Conservation (phyloP, 2,888 invertebrate species). For the Cantharis lateralis region DNA sequence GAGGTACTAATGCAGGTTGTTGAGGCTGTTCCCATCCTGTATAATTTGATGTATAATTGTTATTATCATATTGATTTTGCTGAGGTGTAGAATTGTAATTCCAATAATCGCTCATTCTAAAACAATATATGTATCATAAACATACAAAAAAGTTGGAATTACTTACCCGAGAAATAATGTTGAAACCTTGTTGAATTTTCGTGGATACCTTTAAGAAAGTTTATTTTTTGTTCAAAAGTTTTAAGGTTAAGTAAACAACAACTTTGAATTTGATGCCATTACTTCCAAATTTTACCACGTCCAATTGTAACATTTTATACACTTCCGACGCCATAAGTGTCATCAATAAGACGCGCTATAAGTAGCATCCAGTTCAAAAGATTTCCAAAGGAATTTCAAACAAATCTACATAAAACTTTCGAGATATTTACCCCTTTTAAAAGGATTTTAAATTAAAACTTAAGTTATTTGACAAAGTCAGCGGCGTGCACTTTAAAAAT, state of each 20-base stretch:
- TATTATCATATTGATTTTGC: neutral
- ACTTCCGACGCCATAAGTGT: too few species aligned
- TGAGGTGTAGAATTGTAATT: slow-evolving; percentile 8
- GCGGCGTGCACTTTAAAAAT: too few species aligned
- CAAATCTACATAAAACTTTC: too few species aligned
- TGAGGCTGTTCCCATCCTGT: neutral
- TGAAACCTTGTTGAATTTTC: neutral
- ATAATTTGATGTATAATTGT: neutral
- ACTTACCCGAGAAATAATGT: neutral
- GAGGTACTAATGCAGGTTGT: slow-evolving; percentile 6
- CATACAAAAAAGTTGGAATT: neutral
- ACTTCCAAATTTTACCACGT: neutral
- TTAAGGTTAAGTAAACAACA: neutral
- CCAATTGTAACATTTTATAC: too few species aligned
- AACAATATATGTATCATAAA: neutral
- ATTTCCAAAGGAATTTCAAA: too few species aligned
- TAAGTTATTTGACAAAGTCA: too few species aligned
- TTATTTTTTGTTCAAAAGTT: neutral
- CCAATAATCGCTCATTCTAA: slow-evolving; percentile 19
- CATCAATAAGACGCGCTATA: too few species aligned
- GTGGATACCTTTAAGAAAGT: rapidly evolving
- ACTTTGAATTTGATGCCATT: neutral
- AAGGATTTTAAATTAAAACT: too few species aligned
- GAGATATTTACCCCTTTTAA: too few species aligned
- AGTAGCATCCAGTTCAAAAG: too few species aligned